A percentile compares a stretch with the other conserved stretches of the same genome.
These are phyloP conservation scores for Psophia crepitans DNA, from an alignment of 2,113 vertebrate species.

Conservation along the genomic window DNA sequence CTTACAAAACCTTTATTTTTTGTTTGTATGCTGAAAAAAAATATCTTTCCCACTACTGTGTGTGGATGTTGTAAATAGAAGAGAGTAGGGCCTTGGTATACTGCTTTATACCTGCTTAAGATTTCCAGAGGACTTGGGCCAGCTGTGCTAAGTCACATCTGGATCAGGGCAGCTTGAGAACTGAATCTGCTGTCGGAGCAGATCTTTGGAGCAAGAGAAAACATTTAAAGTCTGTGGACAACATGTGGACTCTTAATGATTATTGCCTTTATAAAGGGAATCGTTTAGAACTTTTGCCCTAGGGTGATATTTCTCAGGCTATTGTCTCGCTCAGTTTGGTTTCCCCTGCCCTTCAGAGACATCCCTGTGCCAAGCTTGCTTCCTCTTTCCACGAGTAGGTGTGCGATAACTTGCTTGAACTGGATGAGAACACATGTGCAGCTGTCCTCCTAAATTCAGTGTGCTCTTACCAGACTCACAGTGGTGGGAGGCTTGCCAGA, in stretches of 20 bases:
- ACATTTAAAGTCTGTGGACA: background rate
- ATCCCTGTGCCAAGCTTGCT: background rate
- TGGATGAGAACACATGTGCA: background rate
- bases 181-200: background rate
- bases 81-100: background rate
- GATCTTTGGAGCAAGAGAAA: background rate
- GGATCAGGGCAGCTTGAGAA: background rate
- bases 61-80: background rate
- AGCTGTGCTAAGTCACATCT: background rate
- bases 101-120: background rate
- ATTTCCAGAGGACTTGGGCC: background rate
- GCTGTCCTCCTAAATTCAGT: background rate
- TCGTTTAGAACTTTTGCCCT: background rate
- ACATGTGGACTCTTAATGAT: background rate
- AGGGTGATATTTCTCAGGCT: background rate
- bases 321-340: background rate
- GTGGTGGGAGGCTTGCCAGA: background rate
- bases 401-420: background rate
- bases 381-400: background rate
- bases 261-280: background rate
- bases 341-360: background rate
- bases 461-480: background rate
- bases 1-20: background rate
- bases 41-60: background rate
- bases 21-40: background rate